These are phyloP conservation scores for Hyperoodon ampullatus DNA, from an alignment of 2,113 vertebrate genomes.

Conservation along the genomic window DNA sequence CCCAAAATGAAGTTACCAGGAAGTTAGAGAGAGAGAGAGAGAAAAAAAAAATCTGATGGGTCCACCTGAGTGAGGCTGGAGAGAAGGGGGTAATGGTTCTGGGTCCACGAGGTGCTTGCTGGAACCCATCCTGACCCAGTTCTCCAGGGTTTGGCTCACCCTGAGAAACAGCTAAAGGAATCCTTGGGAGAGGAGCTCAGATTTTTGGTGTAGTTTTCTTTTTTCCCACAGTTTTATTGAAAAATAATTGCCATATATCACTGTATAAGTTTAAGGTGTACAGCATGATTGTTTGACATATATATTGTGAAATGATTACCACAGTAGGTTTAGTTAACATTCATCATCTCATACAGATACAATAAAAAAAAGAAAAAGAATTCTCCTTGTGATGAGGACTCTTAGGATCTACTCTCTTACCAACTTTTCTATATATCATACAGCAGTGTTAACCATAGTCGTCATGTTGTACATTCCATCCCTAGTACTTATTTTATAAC, in stretches of 20 bases:
- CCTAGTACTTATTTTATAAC: not conserved
- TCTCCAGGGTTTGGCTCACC: not conserved
- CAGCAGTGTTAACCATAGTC: not conserved
- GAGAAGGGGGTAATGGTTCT: not conserved
- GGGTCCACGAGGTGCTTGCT: not conserved
- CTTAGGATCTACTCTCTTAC: not conserved
- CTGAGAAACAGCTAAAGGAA: not conserved
- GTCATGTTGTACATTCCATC: rapidly evolving
- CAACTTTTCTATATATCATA: not conserved
- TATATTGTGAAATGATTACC: not conserved
- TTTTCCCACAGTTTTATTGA: not conserved
- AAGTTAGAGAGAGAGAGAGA: not conserved
- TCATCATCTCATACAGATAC: not conserved
- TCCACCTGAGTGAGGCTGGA: not conserved
- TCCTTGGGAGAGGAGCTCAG: not conserved
- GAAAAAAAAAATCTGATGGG: no score
- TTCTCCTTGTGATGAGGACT: not conserved
- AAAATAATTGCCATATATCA: not conserved
- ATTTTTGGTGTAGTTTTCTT: not conserved
- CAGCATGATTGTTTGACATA: not conserved
- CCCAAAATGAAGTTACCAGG: not conserved
- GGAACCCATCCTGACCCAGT: not conserved
- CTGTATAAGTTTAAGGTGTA: not conserved
- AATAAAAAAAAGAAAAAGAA: not conserved
- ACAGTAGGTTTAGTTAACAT: not conserved